Conservation (phyloP, 2,888 invertebrate species). For the Amblyteles armatorius region DNA sequence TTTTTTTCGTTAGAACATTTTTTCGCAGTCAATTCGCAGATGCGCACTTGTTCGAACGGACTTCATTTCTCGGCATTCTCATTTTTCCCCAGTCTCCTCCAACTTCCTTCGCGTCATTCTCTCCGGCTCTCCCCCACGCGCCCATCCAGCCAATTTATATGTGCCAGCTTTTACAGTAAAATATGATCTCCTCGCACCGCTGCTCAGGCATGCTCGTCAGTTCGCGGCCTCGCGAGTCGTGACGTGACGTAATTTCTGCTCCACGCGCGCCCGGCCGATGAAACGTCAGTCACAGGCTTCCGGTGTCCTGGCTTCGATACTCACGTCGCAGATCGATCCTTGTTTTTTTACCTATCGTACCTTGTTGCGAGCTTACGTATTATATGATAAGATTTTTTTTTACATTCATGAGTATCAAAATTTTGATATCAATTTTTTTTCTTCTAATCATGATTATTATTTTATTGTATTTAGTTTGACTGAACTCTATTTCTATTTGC, state of each 20-base stretch:
- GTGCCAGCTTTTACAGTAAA: background rate
- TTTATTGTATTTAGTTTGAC: too few relatives aligned
- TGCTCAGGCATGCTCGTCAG: constrained; percentile 17
- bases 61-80: too few relatives aligned
- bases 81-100: too few relatives aligned
- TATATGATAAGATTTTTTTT: background rate
- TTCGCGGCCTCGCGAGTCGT: background rate
- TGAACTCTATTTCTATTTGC: too few relatives aligned
- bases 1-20: too few relatives aligned
- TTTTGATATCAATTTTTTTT: too few relatives aligned
- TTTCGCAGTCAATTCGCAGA: too few relatives aligned
- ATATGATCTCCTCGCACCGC: constrained; percentile 3
- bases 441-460: too few relatives aligned
- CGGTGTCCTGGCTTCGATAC: background rate
- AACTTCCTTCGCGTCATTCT: too few relatives aligned
- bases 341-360: background rate
- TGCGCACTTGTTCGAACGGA: too few relatives aligned
- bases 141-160: background rate
- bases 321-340: background rate
- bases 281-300: constrained; percentile 13
- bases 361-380: background rate
- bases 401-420: too few relatives aligned
- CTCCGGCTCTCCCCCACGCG: too few relatives aligned
- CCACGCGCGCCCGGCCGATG: background rate
- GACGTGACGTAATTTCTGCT: constrained; percentile 13